Evolutionary conservation across 2,113 vertebrate species (phyloP).

Genomic region (Neodon shergylaensis): DNA sequence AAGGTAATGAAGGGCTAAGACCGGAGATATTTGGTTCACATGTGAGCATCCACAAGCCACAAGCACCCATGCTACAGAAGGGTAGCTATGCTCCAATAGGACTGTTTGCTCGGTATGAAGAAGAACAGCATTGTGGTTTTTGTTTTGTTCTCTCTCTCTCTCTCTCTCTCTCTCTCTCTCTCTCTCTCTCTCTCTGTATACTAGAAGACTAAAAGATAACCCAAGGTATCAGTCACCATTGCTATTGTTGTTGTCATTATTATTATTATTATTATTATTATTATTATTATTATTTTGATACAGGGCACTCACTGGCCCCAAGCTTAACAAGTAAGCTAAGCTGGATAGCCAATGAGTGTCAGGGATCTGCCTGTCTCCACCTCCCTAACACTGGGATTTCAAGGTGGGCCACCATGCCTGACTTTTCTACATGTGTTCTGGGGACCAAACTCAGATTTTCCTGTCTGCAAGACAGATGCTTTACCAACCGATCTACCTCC

Average conservation of each 20-base stretch:
- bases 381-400: not conserved
- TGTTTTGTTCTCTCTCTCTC: not conserved
- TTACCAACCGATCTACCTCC: not conserved
- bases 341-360: too few species aligned
- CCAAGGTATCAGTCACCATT: not conserved
- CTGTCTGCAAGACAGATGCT: not conserved
- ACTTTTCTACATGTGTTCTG: not conserved
- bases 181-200: not conserved
- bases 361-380: not conserved
- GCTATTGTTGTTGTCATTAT: too few species aligned
- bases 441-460: not conserved
- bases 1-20: slow-evolving; percentile 9
- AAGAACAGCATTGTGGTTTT: not conserved
- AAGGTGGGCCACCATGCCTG: not conserved
- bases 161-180: not conserved
- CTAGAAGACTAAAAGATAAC: not conserved
- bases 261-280: too few species aligned
- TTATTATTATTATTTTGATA: not conserved
- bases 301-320: too few species aligned
- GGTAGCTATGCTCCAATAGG: not conserved
- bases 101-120: not conserved
- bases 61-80: not conserved
- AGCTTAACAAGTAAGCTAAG: not conserved
- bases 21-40: too few species aligned
- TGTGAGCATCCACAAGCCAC: not conserved